phyloP scores from a whole-genome alignment of 2,797 vertebrate species.

The Schizothorax lantsangensis region DNA sequence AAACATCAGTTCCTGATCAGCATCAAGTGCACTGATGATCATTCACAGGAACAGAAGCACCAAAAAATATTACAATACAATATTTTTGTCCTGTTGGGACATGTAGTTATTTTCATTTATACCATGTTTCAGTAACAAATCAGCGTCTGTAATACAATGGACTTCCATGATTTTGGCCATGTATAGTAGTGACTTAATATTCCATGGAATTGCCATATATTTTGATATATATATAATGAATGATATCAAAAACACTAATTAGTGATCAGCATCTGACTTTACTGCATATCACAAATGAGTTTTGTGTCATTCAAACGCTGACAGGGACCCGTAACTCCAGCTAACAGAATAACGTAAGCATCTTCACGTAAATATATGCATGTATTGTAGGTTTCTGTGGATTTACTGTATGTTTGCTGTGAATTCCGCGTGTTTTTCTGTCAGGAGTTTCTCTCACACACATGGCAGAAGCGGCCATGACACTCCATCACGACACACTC shows the following conservation, averaged over 20 bases:
- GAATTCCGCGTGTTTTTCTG: neutral
- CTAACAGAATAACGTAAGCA: fast-evolving
- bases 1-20: neutral
- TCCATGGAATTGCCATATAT: neutral
- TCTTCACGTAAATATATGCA: too few species aligned
- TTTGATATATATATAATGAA: neutral
- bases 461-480: constrained; percentile 44
- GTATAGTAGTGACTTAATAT: neutral
- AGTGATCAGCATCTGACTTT: neutral
- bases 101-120: too few species aligned
- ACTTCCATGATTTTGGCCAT: neutral
- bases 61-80: neutral
- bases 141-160: too few species aligned
- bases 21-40: neutral
- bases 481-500: neutral
- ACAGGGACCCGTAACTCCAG: neutral
- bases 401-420: neutral
- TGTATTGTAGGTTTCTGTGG: fast-evolving
- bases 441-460: neutral
- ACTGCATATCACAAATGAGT: neutral
- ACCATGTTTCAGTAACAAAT: too few species aligned
- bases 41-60: neutral
- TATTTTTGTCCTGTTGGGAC: neutral
- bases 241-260: neutral
- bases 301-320: neutral